Evolutionary conservation across 2,797 vertebrate genomes (phyloP), one percentile per base, ranked within the genome.

Genomic region (Serranus cabrilla): DNA sequence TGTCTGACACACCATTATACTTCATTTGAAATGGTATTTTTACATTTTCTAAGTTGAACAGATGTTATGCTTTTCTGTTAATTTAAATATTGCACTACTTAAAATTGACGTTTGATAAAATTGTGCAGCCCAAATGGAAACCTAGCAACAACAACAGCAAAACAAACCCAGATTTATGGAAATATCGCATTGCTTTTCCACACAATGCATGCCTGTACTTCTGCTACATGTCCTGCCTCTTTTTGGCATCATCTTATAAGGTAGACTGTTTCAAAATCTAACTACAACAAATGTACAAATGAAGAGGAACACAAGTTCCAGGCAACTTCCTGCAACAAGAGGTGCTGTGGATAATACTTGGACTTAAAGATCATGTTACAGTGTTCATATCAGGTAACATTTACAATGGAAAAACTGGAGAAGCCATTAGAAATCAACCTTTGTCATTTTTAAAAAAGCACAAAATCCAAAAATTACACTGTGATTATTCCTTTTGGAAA

Each of bases 241-340:
- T 7, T 34, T 7, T 34, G 5, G 34, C 34, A 34, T 7, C 8
- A 34, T 7, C 34, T 34, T 31, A 31, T 31, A 31, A 31, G 34
- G 34, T 34, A 34, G 34, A 34, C 34, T 7, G 34, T 34, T 34
- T 34, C 34, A 34, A 34, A 34, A 34, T 77, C 25, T 50, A 43
- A 58, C n/a, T n/a, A n/a, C n/a, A n/a, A n/a, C n/a, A n/a, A n/a
- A n/a, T n/a, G 27, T 31, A 31, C 6, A 3, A 31, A 16, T 13
- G 66, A 71, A 78, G 25, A 34, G 51, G 58, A 55, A 64, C 70
- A 58, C 56, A 61, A 57, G 45, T 71, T 84, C 23, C 20, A 71
- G 40, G 45, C 46, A 79, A 67, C 72, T 72, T 50, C 47, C 51
- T 76, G 66, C 51, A 76, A 76, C 31, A 74, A 34, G 59, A 63